phyloP scores from a whole-genome alignment of 1,140 invertebrate species.

The Melanaphis sacchari region DNA sequence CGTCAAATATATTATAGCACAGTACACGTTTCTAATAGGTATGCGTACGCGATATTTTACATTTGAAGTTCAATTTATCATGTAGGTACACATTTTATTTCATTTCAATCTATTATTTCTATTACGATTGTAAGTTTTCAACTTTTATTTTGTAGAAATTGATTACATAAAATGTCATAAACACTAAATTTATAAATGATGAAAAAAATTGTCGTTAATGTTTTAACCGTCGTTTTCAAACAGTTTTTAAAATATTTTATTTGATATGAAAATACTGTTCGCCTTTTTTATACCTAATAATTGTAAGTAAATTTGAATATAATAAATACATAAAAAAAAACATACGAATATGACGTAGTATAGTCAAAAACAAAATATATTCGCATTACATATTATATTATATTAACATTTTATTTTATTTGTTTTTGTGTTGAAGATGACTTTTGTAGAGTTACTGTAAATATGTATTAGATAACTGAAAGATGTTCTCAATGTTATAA shows the following conservation, averaged over 20 bases:
- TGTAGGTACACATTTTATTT: neutral
- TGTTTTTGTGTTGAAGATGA: neutral
- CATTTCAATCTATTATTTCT: neutral
- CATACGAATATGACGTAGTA: neutral
- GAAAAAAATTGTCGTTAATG: too few species aligned
- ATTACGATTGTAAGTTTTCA: neutral
- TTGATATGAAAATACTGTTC: neutral
- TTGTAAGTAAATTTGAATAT: neutral
- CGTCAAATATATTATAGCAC: conserved; percentile 9
- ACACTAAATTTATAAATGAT: neutral
- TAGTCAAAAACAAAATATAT: neutral
- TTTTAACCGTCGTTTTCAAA: neutral
- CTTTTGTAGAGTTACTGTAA: neutral
- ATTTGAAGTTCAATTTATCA: conserved; percentile 28
- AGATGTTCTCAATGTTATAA: neutral
- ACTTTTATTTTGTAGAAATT: neutral
- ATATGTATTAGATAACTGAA: conserved; percentile 2
- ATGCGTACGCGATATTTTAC: neutral
- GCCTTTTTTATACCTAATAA: neutral
- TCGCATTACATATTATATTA: neutral
- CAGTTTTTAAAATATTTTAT: neutral
- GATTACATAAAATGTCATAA: too few species aligned
- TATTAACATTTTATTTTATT: neutral
- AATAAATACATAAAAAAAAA: neutral
- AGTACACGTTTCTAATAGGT: neutral